Percentiles rank a stretch among this genome's conserved stretches.
phyloP scores from a whole-genome alignment of 2,113 vertebrate genomes.

The Psophia crepitans region DNA sequence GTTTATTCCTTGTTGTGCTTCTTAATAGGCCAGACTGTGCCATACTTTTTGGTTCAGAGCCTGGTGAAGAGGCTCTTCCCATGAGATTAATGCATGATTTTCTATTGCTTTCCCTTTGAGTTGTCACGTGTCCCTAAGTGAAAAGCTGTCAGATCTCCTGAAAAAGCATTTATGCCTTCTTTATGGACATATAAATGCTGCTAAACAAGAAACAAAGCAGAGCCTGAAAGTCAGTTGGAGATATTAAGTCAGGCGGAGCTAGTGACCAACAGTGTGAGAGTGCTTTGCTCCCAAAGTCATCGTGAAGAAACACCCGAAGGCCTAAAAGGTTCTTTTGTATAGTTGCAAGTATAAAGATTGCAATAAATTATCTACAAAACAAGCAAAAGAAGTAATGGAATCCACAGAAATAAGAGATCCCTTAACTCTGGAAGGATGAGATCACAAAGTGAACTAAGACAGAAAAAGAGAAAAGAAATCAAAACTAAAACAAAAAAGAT shows the following conservation, averaged over 20 bases:
- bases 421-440: neutral
- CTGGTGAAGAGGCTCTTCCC: neutral
- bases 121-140: neutral
- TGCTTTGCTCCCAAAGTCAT: neutral
- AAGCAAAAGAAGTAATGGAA: constrained; percentile 3
- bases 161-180: neutral
- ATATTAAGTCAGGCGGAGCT: neutral
- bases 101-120: neutral
- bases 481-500: constrained; percentile 1
- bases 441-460: neutral
- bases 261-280: neutral
- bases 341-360: neutral
- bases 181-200: neutral
- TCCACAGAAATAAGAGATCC: constrained; percentile 11
- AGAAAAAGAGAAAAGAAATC: neutral
- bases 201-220: neutral
- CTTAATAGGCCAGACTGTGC: neutral
- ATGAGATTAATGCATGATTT: neutral
- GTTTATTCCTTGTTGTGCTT: neutral
- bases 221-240: neutral
- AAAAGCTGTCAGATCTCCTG: neutral
- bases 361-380: neutral
- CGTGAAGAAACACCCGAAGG: neutral
- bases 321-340: neutral
- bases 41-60: neutral